phyloP scores from a whole-genome alignment of 2,113 vertebrate genomes.

The Boulengerochromis microlepis region DNA sequence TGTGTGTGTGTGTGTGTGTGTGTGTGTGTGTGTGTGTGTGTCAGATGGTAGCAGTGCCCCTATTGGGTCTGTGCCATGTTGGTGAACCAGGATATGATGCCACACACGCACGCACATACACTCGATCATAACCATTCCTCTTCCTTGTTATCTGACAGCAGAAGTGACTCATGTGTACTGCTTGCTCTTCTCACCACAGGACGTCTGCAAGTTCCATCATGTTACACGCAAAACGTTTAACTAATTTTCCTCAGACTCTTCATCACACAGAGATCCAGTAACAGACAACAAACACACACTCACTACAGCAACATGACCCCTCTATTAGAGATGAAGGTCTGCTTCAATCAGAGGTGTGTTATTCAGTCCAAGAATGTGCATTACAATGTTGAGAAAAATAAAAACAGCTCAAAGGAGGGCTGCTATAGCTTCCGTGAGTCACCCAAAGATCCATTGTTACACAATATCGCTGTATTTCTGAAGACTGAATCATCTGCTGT shows the following conservation, averaged over 20 bases:
- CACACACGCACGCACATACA: background rate
- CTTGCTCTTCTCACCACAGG: background rate
- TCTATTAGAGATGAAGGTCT: background rate
- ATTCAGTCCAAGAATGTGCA: background rate
- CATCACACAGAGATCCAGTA: background rate
- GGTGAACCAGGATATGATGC: slow-evolving; percentile 15
- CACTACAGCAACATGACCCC: background rate
- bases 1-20: background rate
- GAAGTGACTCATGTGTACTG: slow-evolving; percentile 6
- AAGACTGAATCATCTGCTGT: background rate
- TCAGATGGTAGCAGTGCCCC: slow-evolving; percentile 22
- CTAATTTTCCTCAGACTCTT: background rate
- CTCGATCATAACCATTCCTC: background rate
- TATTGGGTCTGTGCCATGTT: background rate
- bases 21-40: background rate
- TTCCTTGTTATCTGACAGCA: background rate
- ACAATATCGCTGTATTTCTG: background rate
- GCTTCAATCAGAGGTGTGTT: background rate
- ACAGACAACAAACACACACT: background rate
- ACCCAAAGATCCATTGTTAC: background rate
- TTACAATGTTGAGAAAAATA: no score
- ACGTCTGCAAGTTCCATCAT: slow-evolving; percentile 24
- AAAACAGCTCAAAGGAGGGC: background rate
- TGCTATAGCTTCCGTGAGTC: background rate
- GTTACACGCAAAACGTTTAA: background rate